Base-by-base conservation (phyloP, 2,797 vertebrate species). In the Enteromius viviparus region DNA sequence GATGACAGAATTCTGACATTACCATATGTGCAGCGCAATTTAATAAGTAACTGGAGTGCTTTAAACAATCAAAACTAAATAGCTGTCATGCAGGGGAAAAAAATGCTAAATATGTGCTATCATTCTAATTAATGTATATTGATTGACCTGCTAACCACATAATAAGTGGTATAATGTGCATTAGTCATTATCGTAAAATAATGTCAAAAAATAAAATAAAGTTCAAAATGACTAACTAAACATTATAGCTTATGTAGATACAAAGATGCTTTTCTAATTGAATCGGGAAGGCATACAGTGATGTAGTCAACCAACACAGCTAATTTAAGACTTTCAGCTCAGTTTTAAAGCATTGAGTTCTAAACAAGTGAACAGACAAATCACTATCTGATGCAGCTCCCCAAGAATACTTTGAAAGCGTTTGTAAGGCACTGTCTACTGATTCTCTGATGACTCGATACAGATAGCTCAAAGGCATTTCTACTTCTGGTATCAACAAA, bases 401-500 rank as follows among this genome's bases (percentile, higher is more conserved):
- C 14, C 40, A 17, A n/a, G n/a, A 66, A 49, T 10, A 51, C 40
- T 58, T 62, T 29, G 32, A 85, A 81, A 80, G 7, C 5, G 19
- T 69, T 76, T 66, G 51, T 53, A 49, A 49, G 19, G 12, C 12
- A 70, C 42, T 42, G 34, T 62, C 19, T 29, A 51, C 6, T 15
- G 21, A 21, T 76, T 40, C 65, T 79, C 34, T 55, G 66, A 55
- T 26, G 53, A 47, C 34, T 47, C 8, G 21, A 77, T 76, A 23
- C 19, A 55, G 62, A 74, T 47, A 37, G 11, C 70, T 80, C 26
- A 68, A 74, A 81, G 45, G 26, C 42, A 21, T 77, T 17, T 76
- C 53, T 81, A 66, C 40, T 37, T 71, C n/a, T 85, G 17, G 29
- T 77, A 14, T 66, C 51, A 81, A 32, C 53, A 81, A 64, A 45